phyloP scores from a whole-genome alignment of 1,140 invertebrate species.

The Leptinotarsa defecta region DNA sequence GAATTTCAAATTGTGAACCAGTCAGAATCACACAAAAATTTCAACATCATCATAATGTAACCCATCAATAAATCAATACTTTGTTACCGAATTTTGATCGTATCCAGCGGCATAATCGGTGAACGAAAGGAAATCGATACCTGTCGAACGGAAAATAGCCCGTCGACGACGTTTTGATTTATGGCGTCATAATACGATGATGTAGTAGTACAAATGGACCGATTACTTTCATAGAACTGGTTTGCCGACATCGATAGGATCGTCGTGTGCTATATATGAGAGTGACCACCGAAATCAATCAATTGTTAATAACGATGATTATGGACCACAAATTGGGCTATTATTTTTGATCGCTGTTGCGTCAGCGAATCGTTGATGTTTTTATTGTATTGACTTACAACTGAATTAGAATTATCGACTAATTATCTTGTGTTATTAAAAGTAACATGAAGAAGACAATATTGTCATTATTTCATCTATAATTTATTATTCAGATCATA shows the following conservation, averaged over 20 bases:
- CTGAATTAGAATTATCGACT: background rate
- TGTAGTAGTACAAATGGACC: conserved; percentile 20
- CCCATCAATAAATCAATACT: too few species aligned
- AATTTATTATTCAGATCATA: too few species aligned
- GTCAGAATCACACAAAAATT: too few species aligned
- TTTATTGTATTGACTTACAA: background rate
- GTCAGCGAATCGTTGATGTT: background rate
- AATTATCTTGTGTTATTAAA: too few species aligned
- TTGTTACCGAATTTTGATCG: too few species aligned
- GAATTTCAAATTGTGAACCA: too few species aligned
- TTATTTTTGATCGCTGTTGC: background rate
- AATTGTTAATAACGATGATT: background rate
- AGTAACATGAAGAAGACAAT: too few species aligned
- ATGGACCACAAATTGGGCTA: conserved; percentile 5
- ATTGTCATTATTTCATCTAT: too few species aligned
- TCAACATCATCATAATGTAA: too few species aligned
- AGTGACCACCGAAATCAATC: conserved; percentile 2
- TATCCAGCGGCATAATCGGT: background rate
- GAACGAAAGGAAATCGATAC: background rate
- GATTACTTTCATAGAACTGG: conserved; percentile 19
- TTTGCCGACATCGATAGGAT: conserved; percentile 9
- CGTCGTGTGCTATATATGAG: conserved; percentile 11
- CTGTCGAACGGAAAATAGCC: background rate
- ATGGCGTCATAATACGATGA: conserved; percentile 9
- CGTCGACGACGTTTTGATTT: conserved; percentile 9